Base-by-base conservation (phyloP, 1,140 invertebrate species). In the Platyscapa corneri region DNA sequence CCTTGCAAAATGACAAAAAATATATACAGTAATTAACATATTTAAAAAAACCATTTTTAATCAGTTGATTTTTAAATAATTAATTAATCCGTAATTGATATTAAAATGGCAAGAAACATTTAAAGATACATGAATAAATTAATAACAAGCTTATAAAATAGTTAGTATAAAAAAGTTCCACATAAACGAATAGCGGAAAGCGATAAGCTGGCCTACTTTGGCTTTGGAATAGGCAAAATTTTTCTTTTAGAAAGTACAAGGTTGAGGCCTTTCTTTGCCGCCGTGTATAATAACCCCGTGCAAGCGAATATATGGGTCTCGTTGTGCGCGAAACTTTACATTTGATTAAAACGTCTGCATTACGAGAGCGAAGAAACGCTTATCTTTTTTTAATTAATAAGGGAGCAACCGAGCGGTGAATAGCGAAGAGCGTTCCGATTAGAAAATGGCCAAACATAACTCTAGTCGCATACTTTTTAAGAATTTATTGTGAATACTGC, bases 201-300 rank as follows among this genome's bases (percentile, higher is more conserved):
- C 42, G 70, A 74, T 82, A 82, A 49, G 67, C 60, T 14, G 2
- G 3, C 30, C 34, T 70, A 5, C 70, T 81, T 53, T 81, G 42
- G 18, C 70, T 81, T 53, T 81, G 42, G 79, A 53, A 81, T 70
- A 14, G 65, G 3, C 10, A 34, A 23, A 76, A 83, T 65, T 76
- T 65, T 83, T 82, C 56, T 75, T 83, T 76, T 76, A 83, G 72
- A 83, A 83, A 83, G 82, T 83, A 37, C 82, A 83, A 83, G 81
- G 70, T 82, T 72, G 65, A 46, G 80, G 65, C 80, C 32, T 53
- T 82, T 74, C 32, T 53, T 56, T 23, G 20, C 23, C 65, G 2
- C 46, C 3, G 23, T 56, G 16, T 53, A 34, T 8, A 49, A 49
- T 75, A 46, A 75, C 5, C 0, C 12, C 8, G 20, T 3, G 72